Base-by-base conservation (phyloP, 2,113 vertebrate species). In the Pimephales promelas region DNA sequence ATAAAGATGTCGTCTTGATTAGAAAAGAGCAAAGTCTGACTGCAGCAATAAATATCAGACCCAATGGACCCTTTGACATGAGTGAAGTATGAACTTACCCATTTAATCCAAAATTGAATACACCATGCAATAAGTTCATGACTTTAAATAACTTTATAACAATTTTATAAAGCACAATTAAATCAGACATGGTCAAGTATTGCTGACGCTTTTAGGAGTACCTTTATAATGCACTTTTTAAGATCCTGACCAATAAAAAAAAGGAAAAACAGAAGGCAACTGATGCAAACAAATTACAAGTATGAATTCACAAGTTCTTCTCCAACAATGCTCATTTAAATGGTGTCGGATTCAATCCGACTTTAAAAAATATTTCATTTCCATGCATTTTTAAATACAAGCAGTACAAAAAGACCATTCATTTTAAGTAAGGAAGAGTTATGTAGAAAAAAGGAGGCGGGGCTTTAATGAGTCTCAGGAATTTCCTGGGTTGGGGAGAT, bases 401-500 rank as follows among this genome's bases (percentile, higher is more conserved):
- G 83, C 87, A 77, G 80, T 87, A 83, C 83, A 87, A 85, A 78
- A 82, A 71, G 76, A 86, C 85, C 36, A 71, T 77, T 62, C 14
- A 73, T 73, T 84, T 83, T 56, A 84, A 86, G 79, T 75, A 76
- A 77, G 72, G 83, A 85, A 80, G 43, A 79, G 84, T 94, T 95
- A 95, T 90, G 45, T 86, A 86, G 81, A 95, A 92, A 82, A 71
- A 84, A 73, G 77, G 75, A 94, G 94, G 91, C 90, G 91, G 92
- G 94, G 92, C 93, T 92, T 93, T 81, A 92, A 89, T 59, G 74
- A 64, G 59, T 91, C 93, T 97, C 95, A 97, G 86, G 95, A 96
- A 87, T 94, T 95, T 92, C 93, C 95, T 24, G 96, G 95, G 90
- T 96, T 97, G 43, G 96, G 96, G 84, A 97, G 95, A 94, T 97